A percentile compares a stretch with the other conserved stretches of the same genome.
Conservation (phyloP, 2,888 invertebrate genomes). For the Patella pellucida region DNA sequence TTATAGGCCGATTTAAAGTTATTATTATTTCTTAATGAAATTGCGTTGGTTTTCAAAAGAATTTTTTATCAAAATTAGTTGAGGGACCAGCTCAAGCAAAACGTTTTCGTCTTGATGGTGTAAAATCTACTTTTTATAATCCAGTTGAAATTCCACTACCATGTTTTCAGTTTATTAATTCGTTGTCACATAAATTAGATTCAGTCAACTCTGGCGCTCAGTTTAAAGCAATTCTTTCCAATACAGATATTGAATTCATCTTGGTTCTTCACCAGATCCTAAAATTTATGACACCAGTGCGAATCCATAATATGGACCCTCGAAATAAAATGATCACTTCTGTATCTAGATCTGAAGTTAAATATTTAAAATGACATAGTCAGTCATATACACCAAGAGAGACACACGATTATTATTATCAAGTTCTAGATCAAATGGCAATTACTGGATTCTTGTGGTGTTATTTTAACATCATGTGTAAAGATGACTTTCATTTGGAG, state of each 20-base stretch:
- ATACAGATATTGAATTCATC: too few relatives aligned
- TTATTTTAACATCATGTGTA: constrained; percentile 14
- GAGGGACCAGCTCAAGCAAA: background rate
- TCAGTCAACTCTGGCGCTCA: too few relatives aligned
- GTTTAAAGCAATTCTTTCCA: too few relatives aligned
- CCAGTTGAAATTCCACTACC: background rate
- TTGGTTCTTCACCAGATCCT: background rate
- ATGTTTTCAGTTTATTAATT: background rate
- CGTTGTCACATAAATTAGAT: background rate
- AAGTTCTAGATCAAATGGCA: constrained; percentile 13
- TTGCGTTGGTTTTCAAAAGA: background rate
- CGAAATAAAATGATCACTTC: constrained; percentile 1
- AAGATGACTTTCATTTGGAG: constrained; percentile 5
- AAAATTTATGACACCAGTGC: background rate
- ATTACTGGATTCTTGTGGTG: constrained; percentile 9
- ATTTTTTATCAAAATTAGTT: background rate
- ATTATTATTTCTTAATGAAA: background rate
- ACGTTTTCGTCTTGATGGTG: background rate
- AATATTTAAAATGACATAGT: background rate
- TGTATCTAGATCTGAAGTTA: background rate
- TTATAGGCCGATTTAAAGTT: too few relatives aligned
- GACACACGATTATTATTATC: constrained; percentile 14
- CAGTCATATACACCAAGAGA: background rate
- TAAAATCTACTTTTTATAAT: background rate
- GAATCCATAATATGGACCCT: background rate